Base-by-base conservation (phyloP, 2,888 invertebrate species). In the Holacanthella duospinosa region DNA sequence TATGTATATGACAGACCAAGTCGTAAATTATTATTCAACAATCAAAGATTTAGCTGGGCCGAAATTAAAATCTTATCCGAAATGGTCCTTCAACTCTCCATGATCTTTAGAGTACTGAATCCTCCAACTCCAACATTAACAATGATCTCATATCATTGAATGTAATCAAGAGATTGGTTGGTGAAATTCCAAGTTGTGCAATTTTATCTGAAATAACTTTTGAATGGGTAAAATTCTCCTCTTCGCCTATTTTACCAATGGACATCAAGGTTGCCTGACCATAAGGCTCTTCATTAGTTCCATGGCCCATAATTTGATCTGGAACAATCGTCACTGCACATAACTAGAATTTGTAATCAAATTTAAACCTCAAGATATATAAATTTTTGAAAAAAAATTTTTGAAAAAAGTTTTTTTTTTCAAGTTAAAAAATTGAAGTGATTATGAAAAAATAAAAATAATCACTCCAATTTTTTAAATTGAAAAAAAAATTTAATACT, bases 161-260 rank as follows among this genome's bases (percentile, higher is more conserved):
- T n/a, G 24, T n/a, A 25, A 53, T 26, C 9, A 6, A 53, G 25
- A 53, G 25, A 25, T n/a, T 6, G n/a, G n/a, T 4, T 4, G 54
- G 9, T 24, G 82, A 76, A 9, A 86, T 79, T 19, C 83, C 83
- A 16, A 86, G 75, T 60, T 82, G 80, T 63, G 81, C 79, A 29
- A 85, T 78, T 24, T 83, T 76, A 55, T 82, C 81, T 74, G 78
- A 83, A 2, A 86, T 75, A 4, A 78, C 80, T 74, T 82, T 81
- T 0, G 86, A 78, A 77, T 84, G 82, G 65, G 83, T 82, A 72
- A 84, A 85, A 74, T 86, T 86, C 72, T 82, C 81, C 56, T 81
- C 82, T 1, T 82, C 80, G 1, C 85, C 85, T 2, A 86, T 77
- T 2, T 80, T 78, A 16, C 86, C 86, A 67, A 86, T 85, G 56